Base-by-base conservation (phyloP, 2,888 invertebrate genomes). In the Coleophora flavipennella region DNA sequence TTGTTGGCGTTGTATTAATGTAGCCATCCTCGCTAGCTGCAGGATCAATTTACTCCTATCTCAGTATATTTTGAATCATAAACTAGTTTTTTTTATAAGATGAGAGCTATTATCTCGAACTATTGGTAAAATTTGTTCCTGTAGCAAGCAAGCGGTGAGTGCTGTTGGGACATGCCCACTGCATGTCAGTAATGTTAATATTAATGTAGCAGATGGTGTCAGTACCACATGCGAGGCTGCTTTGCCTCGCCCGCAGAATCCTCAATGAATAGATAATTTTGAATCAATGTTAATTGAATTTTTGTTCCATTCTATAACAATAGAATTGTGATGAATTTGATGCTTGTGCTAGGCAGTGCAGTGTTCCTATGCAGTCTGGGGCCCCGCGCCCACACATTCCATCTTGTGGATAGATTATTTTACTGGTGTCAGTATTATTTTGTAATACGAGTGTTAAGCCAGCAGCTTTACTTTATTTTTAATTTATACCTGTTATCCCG, bases 401-500 rank as follows among this genome's bases (percentile, higher is more conserved):
- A 79, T 72, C 81, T 62, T 59, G 67, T 58, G 69, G 69, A 71
- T 70, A 73, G 74, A 73, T 69, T 78, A 70, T 72, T 70, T 75
- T 77, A 79, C 79, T 81, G 81, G 78, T 78, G 76, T 79, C 83
- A 83, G 83, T 83, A 83, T 83, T 83, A 83, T 83, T 75, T 79
- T 77, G 80, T 83, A 83, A 79, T 75, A 78, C 76, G 44, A 76
- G 70, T 79, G 62, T 80, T 78, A 81, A 83, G 83, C 83, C 64
- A 72, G 76, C 80, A 81, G 83, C 83, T 84, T 84, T 81, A 83
- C 67, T 64, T 66, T 67, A 67, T 74, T 79, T 77, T 76, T 83
- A 81, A 80, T 80, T 81, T 80, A 80, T 80, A 79, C 71, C 72
- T 72, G 74, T 74, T 81, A 81, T 80, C 81, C 79, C 72, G 20